Evolutionary conservation across 2,888 invertebrate genomes (phyloP).

Genomic region (Chydorus sphaericus): DNA sequence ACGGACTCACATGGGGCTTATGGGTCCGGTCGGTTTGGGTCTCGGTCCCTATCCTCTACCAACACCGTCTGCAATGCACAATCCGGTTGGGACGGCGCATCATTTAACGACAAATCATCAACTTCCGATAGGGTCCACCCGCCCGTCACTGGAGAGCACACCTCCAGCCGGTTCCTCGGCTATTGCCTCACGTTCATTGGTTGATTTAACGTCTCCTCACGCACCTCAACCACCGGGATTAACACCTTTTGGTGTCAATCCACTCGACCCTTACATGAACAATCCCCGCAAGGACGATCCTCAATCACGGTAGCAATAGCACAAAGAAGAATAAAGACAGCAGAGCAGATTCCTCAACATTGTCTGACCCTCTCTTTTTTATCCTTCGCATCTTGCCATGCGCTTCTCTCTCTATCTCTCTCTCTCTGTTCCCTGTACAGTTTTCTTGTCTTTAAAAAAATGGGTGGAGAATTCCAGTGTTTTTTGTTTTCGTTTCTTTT

Average conservation of each 20-base stretch:
- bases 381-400: not conserved
- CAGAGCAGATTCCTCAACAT: not conserved
- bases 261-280: conserved; percentile 2
- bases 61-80: conserved; percentile 3
- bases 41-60: conserved; percentile 4
- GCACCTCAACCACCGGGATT: not conserved
- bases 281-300: conserved; percentile 7
- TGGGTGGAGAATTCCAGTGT: conserved; percentile 6
- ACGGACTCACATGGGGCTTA: conserved; percentile 6
- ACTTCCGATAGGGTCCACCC: not conserved
- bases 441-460: no score
- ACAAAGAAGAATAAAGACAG: no score
- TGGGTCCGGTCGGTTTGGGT: conserved; percentile 6
- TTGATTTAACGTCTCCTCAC: conserved; percentile 1
- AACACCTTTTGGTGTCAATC: conserved; percentile 6
- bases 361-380: not conserved
- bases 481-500: no score
- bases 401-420: not conserved
- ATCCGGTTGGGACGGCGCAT: no score
- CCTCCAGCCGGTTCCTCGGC: not conserved
- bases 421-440: not conserved
- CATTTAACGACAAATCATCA: not conserved
- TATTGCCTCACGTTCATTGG: not conserved
- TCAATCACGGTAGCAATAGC: conserved; percentile 11
- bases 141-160: not conserved